Percentiles rank a stretch among this genome's conserved stretches.
phyloP scores from a whole-genome alignment of 2,888 invertebrate genomes.

The Lathronympha strigana region DNA sequence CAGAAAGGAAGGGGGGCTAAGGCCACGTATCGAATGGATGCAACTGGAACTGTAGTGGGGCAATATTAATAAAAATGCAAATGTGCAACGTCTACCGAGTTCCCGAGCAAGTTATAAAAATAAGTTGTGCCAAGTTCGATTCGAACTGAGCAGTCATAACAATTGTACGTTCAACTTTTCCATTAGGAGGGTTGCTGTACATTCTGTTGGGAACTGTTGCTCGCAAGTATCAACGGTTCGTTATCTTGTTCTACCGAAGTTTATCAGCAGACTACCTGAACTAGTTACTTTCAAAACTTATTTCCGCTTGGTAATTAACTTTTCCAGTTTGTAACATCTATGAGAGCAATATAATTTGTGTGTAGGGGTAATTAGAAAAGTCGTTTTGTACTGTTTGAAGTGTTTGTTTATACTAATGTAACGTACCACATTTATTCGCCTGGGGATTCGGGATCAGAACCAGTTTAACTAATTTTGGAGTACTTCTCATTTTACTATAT shows the following conservation, averaged over 20 bases:
- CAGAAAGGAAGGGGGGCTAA: no score
- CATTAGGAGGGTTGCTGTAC: constrained; percentile 5
- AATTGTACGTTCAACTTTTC: constrained; percentile 12
- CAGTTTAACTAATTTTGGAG: no score
- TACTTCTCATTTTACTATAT: no score
- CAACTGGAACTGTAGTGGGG: no score
- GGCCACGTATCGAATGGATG: no score
- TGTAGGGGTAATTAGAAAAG: background rate
- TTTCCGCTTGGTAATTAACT: constrained; percentile 9
- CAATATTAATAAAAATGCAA: no score
- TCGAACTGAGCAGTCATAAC: background rate
- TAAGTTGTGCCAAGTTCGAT: background rate
- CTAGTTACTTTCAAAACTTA: background rate
- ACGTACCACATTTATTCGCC: no score
- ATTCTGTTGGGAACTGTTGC: background rate
- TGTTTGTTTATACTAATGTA: background rate
- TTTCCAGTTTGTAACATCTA: background rate
- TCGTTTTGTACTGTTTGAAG: background rate
- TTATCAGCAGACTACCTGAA: constrained; percentile 7
- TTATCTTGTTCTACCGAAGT: constrained; percentile 8
- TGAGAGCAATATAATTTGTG: background rate
- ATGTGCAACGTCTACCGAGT: no score
- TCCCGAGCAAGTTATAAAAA: background rate
- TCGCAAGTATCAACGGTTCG: constrained; percentile 6
- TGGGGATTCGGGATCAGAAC: no score